Evolutionary conservation across 2,888 invertebrate species (phyloP), one percentile per base, ranked within the genome.

Genomic region (Pardosa pseudoannulata): DNA sequence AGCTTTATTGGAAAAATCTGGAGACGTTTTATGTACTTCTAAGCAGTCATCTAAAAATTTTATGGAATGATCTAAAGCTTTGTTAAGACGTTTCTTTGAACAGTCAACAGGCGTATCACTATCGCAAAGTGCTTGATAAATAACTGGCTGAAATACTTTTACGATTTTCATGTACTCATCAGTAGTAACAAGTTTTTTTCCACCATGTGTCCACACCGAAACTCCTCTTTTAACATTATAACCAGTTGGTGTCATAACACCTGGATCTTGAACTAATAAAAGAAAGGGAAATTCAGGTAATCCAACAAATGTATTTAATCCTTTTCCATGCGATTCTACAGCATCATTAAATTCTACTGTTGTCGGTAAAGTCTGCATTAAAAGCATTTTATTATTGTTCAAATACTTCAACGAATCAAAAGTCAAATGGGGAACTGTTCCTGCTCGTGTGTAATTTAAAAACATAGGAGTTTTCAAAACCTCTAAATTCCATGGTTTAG

Each of bases 121-220:
- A 93, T 97, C 97, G 91, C 95, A 95, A 89, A 97, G 92, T 16
- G 95, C 94, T 91, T 96, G 94, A 92, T 95, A 96, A 90, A 96
- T 94, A 91, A 96, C 96, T 50, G 97, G 97, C 91, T 94, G 94
- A 91, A 95, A 95, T 31, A 93, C 91, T 92, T 96, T 95, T 89
- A 96, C 94, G 46, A 95, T 91, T 90, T 95, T 94, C 94, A 97
- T 95, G 91, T 95, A 96, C 89, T 94, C 87, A 27, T 94, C 92
- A 0, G 94, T 92, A 79, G 93, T 93, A 39, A 97, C 91, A 89
- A 93, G 91, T 85, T 93, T 93, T 91, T 96, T 95, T 62, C 97
- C 98, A 88, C 93, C 93, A 90, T 94, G 94, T 0, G 95, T 94
- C 95, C 96, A 97, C 19, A 97, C 90, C 0, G 97, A 95, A 11